Base-by-base conservation (phyloP, 1,140 invertebrate genomes). In the Colletes latitarsis region DNA sequence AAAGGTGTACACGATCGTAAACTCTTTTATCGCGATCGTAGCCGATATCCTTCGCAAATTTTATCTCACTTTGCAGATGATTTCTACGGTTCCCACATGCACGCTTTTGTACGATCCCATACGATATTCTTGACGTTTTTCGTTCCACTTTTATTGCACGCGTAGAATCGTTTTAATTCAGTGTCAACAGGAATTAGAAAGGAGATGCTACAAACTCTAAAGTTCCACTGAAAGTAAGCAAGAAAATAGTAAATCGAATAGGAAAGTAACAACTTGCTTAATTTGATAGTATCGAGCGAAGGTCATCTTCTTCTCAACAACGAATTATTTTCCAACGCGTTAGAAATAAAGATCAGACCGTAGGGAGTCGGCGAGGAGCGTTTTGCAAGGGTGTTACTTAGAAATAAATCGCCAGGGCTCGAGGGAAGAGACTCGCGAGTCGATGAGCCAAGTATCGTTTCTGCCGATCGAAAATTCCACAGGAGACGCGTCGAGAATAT, bases 21-120 rank as follows among this genome's bases (percentile, higher is more conserved):
- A 86, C 80, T 83, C 53, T 85, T 86, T 86, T 86, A 86, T 85
- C 71, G 81, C 76, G 73, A 83, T 82, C 83, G 84, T 79, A 66
- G 80, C 64, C 57, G 79, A 81, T 82, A 68, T 43, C n/a, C 55
- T 76, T 76, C 72, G 17, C 73, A 79, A 82, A 74, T 83, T 85
- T 66, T 74, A 75, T 80, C 78, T 80, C 72, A 60, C 78, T 80
- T 74, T 67, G 14, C 63, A 46, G 62, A 80, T 74, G 43, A 74
- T 75, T 67, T 68, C 78, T 52, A 60, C 30, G 21, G n/a, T 60
- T 75, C 55, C 70, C 60, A 52, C 62, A 46, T 57, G 39, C 49
- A 52, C 19, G 6, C 14, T 73, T 73, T 64, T n/a, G 46, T 8
- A n/a, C 46, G 69, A 12, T 64, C 73, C 49, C 21, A 49, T 55